Base-by-base conservation (phyloP, 2,113 vertebrate species). In the Cheilinus undulatus region DNA sequence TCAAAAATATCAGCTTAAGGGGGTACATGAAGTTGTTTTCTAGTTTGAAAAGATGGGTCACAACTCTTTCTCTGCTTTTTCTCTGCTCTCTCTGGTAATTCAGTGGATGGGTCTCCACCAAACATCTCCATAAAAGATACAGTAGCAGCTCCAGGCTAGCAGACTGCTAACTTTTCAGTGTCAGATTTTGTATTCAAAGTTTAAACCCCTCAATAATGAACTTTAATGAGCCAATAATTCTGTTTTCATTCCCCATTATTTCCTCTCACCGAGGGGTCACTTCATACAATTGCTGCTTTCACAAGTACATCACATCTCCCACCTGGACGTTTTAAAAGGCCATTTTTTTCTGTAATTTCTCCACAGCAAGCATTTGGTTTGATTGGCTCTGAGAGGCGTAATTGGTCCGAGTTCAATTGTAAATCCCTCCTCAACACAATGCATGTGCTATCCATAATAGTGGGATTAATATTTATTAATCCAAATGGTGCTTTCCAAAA, bases 201-300 rank as follows among this genome's bases (percentile, higher is more conserved):
- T n/a, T 15, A 6, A 54, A 34, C 24, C 17, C 2, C 2, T 14
- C 14, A 6, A 46, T 28, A 46, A 78, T 69, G 5, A 73, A 58
- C 69, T 73, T 66, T 67, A 61, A 66, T 43, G 28, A 69, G 34
- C 20, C 23, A 26, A 45, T 73, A 20, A 51, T 73, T 67, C 38
- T 45, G 58, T 69, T 66, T 80, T 56, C 27, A 42, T 59, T 59
- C 58, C 42, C 1, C 34, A 56, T 69, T 65, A 76, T 80, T 67
- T 34, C 27, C 60, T 15, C 32, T 61, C 32, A 57, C 53, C 61
- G 13, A 24, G 32, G 38, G 56, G 56, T 75, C 66, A 40, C 12
- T 53, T 50, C 62, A 71, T 75, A 54, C 7, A 54, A 49, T 14
- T 12, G 3, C 14, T 23, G 32, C 48, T 53, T 68, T 72, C 45